Evolutionary conservation across 2,888 invertebrate genomes (phyloP), one percentile per base, ranked within the genome.

Genomic region (Nomada ruficornis): DNA sequence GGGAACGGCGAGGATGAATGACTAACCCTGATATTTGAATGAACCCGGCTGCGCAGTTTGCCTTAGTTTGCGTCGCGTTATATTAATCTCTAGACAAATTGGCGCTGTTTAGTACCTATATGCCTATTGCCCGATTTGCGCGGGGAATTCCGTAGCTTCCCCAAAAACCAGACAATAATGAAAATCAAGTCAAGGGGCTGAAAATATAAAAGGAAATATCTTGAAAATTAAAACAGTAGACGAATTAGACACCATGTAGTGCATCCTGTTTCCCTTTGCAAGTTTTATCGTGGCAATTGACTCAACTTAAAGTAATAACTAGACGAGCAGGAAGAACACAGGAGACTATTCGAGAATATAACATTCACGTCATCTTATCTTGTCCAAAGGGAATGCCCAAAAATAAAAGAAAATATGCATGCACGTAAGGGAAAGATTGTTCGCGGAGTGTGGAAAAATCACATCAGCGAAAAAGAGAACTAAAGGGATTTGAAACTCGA

Each of bases 401-500:
- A 5, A 13, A 29, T 2, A 13, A 47, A 64, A n/a, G n/a, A 11
- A n/a, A 47, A 52, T 9, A 20, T 11, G 29, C 15, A 18, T 36
- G 11, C 15, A n/a, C 36, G 3, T 2, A 57, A 55, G 50, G 44
- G 26, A 42, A 20, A 23, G 13, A 13, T 11, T 4, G 13, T 26
- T 44, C 47, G 15, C 11, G n/a, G n/a, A 26, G 15, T 23, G 44
- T 23, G 36, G 15, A 59, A 42, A 44, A 59, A 52, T 71, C 64
- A 11, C 52, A 60, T 65, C 57, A 52, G 50, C 50, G 3, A 23
- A 26, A 23, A 29, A 44, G 15, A 47, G 20, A 52, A 47, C 52
- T 50, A 44, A 60, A 60, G 29, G 59, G 59, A 77, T 26, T 50
- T 57, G 18, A 20, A 52, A 15, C 29, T 54, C 29, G 50, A 5